Base-by-base conservation (phyloP, 53 echinoderm and acorn worm species). In the Actinopyga echinites region DNA sequence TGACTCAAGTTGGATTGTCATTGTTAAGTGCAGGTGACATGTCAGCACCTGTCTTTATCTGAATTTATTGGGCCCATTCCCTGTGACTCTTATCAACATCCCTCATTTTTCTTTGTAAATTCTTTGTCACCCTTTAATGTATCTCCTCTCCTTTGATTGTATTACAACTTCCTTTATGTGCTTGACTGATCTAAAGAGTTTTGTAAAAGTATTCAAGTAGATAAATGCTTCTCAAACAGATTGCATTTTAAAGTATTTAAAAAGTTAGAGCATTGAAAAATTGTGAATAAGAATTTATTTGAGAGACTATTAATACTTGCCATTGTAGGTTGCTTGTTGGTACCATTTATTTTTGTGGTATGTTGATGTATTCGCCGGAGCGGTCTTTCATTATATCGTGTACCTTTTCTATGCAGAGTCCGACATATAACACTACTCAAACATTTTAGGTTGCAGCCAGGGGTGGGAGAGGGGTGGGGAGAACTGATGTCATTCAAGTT, bases 181-280 rank as follows among this genome's bases (percentile, higher is more conserved):
- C 31, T 65, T 65, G 65, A 42, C 71, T 44, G n/a, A 71, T 26
- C 42, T 71, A 71, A 71, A 71, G 24, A 71, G 38, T 68, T 68
- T 68, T 11, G 40, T 42, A 71, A 71, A 40, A 71, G 71, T 71
- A 71, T 71, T 71, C 71, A 71, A n/a, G 71, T 71, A 71, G 71
- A 36, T 44, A 23, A 49, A 71, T 71, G 71, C 66, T 71, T 68
- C 44, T 40, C 25, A 35, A 42, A 3, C 5, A 44, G 24, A 20
- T 40, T 25, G 42, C 40, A 21, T 71, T 71, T 71, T 38, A 36
- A 44, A 71, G 40, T 71, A 71, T 38, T 71, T 71, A 71, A 71
- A 71, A 10, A 71, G 17, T 32, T 40, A 49, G 1, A 49, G 49
- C 49, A n/a, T 71, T 42, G 21, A 21, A 34, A 65, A 34, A 42